Conservation (phyloP, 2,113 vertebrate genomes). For the Xiphophorus hellerii region DNA sequence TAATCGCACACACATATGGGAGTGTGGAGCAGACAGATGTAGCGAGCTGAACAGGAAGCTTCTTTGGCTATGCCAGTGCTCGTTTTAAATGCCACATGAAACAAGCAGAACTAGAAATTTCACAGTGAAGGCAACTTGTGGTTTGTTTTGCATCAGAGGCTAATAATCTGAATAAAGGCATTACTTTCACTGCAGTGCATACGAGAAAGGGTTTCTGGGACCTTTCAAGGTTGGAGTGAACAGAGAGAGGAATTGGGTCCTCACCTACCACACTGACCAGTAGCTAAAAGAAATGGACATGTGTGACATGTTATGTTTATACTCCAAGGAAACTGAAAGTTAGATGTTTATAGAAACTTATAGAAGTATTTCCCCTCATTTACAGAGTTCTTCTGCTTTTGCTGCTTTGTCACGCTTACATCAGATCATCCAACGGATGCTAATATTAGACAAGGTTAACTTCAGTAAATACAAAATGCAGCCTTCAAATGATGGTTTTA, state of each 20-base stretch:
- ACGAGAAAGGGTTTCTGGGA: too few relatives aligned
- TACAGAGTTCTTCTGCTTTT: too few relatives aligned
- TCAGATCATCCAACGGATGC: too few relatives aligned
- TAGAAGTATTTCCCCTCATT: too few relatives aligned
- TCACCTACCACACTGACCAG: not conserved
- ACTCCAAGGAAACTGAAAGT: not conserved
- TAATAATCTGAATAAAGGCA: constrained; percentile 12
- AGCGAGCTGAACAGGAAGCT: constrained; percentile 33
- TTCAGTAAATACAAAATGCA: too few relatives aligned
- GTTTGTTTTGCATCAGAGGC: constrained; percentile 38
- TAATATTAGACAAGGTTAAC: too few relatives aligned
- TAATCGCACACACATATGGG: constrained; percentile 16
- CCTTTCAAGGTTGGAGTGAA: too few relatives aligned
- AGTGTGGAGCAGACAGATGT: constrained; percentile 49
- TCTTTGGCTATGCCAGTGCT: constrained; percentile 34
- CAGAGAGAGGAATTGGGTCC: not conserved
- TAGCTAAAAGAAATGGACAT: not conserved
- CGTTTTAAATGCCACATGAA: constrained; percentile 27
- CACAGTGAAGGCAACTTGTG: constrained; percentile 18
- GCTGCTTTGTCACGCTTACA: too few relatives aligned
- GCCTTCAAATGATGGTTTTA: too few relatives aligned
- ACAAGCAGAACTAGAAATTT: constrained; percentile 36
- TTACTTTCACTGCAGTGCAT: constrained; percentile 12
- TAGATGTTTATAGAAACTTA: too few relatives aligned
- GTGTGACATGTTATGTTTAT: not conserved